Evolutionary conservation across 2,888 invertebrate species (phyloP).

Genomic region (Scaptomyza cyrtandrae): DNA sequence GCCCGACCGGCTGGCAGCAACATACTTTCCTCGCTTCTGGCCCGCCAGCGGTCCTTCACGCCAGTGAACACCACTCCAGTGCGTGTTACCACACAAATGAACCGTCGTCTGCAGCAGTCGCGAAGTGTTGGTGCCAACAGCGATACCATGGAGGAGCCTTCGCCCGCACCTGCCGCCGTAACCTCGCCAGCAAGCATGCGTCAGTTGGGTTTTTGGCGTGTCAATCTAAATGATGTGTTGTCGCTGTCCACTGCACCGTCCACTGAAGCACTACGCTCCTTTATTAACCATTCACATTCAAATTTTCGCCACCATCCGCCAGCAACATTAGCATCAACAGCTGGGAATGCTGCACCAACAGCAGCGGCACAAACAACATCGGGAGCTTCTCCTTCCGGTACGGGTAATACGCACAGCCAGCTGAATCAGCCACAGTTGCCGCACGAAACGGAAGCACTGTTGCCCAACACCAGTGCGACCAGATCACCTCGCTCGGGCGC

Average conservation of each 20-base stretch:
- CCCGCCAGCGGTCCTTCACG: constrained; percentile 63
- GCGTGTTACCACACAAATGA: constrained; percentile 54
- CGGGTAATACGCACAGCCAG: constrained; percentile 59
- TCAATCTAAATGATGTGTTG: constrained; percentile 80
- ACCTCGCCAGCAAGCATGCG: constrained; percentile 40
- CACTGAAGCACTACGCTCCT: constrained; percentile 78
- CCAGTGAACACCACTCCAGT: constrained; percentile 54
- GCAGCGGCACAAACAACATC: neutral
- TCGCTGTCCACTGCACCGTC: constrained; percentile 79
- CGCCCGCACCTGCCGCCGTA: constrained; percentile 1
- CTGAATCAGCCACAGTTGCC: constrained; percentile 31
- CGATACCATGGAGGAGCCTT: constrained; percentile 46
- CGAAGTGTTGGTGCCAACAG: constrained; percentile 47
- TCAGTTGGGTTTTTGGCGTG: constrained; percentile 76
- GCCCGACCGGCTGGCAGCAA: constrained; percentile 48
- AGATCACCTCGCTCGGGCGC: constrained; percentile 26
- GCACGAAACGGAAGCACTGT: constrained; percentile 11
- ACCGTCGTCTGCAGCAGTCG: constrained; percentile 59
- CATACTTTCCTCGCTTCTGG: constrained; percentile 61
- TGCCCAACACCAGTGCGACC: constrained; percentile 27
- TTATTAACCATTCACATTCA: constrained; percentile 70
- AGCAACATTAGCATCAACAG: constrained; percentile 35
- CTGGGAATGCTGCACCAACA: constrained; percentile 26
- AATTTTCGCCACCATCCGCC: constrained; percentile 73
- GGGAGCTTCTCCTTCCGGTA: neutral